Base-by-base conservation (phyloP, 2,888 invertebrate genomes). In the Arenicola marina region DNA sequence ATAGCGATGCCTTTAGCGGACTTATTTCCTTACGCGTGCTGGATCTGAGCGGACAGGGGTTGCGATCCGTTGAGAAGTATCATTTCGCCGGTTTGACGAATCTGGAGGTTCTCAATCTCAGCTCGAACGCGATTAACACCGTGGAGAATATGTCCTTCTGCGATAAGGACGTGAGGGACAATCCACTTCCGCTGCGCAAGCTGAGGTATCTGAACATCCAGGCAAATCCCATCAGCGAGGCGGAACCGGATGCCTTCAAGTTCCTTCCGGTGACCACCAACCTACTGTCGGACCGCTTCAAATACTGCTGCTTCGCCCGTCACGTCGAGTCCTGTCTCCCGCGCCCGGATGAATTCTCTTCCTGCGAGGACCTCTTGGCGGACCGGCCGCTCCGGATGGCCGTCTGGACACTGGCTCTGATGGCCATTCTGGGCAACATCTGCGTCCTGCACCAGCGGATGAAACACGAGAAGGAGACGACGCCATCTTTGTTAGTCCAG, bases 401-500 rank as follows among this genome's bases (percentile, higher is more conserved):
- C 15, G 56, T 61, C 18, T 56, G 55, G 61, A 28, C 33, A 24
- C 21, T 55, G 18, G 61, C 55, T 2, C 4, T 61, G 3, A n/a
- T 56, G 31, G 55, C 55, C 2, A 7, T 51, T 4, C n/a, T 56
- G 3, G 62, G 62, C 28, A 62, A 62, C 44, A 15, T 29, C 7
- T 11, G 58, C 1, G 31, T 64, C 7, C 32, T 61, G 7, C 51
- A 51, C 28, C 51, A 56, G 38, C n/a, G 64, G 32, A 26, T 56
- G 51, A 55, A 56, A 29, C 51, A 59, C 26, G 51, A 56, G 26
- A 64, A 61, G 51, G 61, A 61, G 29, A 64, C 64, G 18, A 32
- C 34, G 1, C 57, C 61, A 3, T 62, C 61, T 28, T 18, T 65
- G 28, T 51, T 65, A 2, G 34, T 65, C 11, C 58, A 54, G 33